These are phyloP conservation scores for Aurelia sp. DNA, from an alignment of 30 jellyfish, hydroid and myxozoan species.

Conservation along the genomic window DNA sequence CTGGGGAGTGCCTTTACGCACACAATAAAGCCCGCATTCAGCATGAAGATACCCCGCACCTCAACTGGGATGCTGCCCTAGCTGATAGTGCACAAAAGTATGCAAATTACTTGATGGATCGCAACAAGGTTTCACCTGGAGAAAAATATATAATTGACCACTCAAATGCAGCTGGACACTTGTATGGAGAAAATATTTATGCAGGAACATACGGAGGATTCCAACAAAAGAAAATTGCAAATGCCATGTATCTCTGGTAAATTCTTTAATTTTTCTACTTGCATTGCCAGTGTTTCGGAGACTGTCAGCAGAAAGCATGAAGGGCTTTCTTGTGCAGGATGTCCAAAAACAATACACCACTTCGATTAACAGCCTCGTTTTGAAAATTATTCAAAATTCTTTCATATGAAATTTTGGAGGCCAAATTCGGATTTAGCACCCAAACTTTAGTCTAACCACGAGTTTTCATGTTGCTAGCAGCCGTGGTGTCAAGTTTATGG, in stretches of 20 bases:
- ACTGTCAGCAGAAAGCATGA: too few relatives aligned
- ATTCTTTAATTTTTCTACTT: too few relatives aligned
- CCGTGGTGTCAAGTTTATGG: too few relatives aligned
- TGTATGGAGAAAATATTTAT: conserved; percentile 29
- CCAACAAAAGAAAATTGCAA: conserved; percentile 12
- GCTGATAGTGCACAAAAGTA: conserved; percentile 5
- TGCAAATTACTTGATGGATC: conserved; percentile 7
- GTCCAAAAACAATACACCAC: too few relatives aligned
- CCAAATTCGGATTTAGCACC: too few relatives aligned
- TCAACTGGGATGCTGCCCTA: conserved; percentile 31
- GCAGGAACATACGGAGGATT: conserved; percentile 21
- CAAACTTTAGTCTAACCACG: too few relatives aligned
- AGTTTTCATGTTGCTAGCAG: too few relatives aligned
- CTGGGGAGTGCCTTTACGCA: conserved; percentile 26
- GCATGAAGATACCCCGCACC: conserved; percentile 37
- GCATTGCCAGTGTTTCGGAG: too few relatives aligned
- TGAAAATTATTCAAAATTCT: too few relatives aligned
- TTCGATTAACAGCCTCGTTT: too few relatives aligned
- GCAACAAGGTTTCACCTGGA: not conserved
- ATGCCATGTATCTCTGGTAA: conserved; percentile 53
- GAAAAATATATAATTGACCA: conserved; percentile 6
- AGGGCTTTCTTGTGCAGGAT: too few relatives aligned
- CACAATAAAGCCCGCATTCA: conserved; percentile 55
- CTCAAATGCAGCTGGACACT: conserved; percentile 13
- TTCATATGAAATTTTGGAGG: too few relatives aligned